phyloP scores from a whole-genome alignment of 2,888 invertebrate genomes.

The Oligia latruncula region DNA sequence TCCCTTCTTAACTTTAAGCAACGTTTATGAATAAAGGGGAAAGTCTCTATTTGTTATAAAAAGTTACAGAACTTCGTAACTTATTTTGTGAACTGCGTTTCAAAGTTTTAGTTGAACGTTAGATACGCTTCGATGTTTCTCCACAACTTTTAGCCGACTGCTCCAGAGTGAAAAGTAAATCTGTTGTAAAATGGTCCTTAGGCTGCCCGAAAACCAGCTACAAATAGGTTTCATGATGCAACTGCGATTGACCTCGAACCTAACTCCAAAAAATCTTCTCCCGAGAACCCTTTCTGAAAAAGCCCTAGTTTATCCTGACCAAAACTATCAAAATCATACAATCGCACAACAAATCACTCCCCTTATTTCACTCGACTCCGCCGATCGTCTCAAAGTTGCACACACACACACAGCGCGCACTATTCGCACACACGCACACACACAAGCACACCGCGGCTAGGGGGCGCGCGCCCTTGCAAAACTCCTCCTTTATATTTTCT shows the following conservation, averaged over 20 bases:
- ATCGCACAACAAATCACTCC: constrained; percentile 81
- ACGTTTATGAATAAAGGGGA: too few species aligned
- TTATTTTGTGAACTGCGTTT: not conserved
- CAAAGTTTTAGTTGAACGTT: not conserved
- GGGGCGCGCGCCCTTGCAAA: constrained; percentile 86
- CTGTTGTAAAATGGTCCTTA: not conserved
- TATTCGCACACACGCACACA: constrained; percentile 63
- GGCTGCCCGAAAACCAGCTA: not conserved
- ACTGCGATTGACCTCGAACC: too few species aligned
- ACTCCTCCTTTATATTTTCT: constrained; percentile 89
- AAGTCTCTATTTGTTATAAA: not conserved
- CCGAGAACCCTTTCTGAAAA: not conserved
- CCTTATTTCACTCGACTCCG: constrained; percentile 83
- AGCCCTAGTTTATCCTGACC: not conserved
- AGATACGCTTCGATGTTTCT: not conserved
- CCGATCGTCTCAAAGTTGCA: constrained; percentile 88
- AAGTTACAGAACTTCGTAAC: not conserved
- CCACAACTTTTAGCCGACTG: too few species aligned
- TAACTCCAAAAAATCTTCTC: not conserved
- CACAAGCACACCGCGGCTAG: constrained; percentile 66
- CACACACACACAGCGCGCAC: constrained; percentile 71
- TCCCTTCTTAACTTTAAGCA: too few species aligned
- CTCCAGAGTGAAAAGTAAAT: not conserved
- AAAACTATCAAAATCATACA: constrained; percentile 73
- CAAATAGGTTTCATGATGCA: not conserved